Percentiles rank a stretch among this genome's conserved stretches.
These are phyloP conservation scores for Halcyon badia DNA, from an alignment of 2,797 vertebrate genomes.

Conservation along the genomic window DNA sequence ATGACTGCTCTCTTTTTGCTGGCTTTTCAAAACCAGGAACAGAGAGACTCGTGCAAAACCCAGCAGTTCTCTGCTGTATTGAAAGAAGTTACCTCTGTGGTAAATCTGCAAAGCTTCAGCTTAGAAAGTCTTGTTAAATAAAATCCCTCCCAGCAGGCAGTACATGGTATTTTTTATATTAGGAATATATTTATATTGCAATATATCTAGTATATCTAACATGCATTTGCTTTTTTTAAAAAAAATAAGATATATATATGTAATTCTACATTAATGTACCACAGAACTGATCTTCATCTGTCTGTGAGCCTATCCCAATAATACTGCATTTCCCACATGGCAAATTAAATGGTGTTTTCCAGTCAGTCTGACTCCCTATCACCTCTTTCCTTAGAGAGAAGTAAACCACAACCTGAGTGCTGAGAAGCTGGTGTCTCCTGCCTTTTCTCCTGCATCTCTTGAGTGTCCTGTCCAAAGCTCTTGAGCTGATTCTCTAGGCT, in stretches of 20 bases:
- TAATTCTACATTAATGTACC: not conserved
- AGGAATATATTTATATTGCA: not conserved
- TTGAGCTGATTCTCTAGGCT: not conserved
- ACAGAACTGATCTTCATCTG: not conserved
- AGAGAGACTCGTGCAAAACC: not conserved
- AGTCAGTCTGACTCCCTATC: not conserved
- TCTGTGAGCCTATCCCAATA: not conserved
- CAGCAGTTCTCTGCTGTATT: not conserved
- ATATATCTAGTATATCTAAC: not conserved
- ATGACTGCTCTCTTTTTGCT: not conserved
- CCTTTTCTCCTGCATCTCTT: not conserved
- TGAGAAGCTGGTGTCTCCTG: not conserved
- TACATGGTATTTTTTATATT: not conserved
- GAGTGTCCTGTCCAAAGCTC: not conserved
- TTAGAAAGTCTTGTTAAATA: not conserved
- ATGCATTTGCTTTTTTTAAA: not conserved
- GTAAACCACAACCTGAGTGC: not conserved
- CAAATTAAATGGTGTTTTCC: not conserved
- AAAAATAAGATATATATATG: not conserved
- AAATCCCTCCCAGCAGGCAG: not conserved
- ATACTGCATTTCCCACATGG: not conserved
- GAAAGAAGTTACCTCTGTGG: not conserved
- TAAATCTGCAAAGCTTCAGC: not conserved
- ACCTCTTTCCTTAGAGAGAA: not conserved
- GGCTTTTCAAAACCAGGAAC: slow-evolving; percentile 3